Evolutionary conservation across 2,888 invertebrate species (phyloP).

Genomic region (Chesias legatella): DNA sequence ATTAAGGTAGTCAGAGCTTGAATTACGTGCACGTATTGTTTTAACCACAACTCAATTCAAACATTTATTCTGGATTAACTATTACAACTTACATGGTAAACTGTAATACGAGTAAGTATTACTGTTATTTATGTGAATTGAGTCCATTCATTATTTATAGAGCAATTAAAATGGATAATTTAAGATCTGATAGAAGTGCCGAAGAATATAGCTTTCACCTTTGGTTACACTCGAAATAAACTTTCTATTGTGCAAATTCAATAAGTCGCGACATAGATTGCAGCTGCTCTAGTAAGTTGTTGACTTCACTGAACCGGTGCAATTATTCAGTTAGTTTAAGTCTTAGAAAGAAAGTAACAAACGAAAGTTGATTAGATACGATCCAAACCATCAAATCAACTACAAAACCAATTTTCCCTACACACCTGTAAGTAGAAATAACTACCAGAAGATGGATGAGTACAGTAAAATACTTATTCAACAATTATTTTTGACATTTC

Average conservation of each 20-base stretch:
- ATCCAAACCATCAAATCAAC: too few species aligned
- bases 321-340: slow-evolving; percentile 12
- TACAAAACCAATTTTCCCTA: too few species aligned
- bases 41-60: too few species aligned
- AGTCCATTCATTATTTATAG: too few species aligned
- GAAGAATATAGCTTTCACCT: slow-evolving; percentile 47
- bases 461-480: too few species aligned
- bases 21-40: too few species aligned
- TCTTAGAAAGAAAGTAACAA: slow-evolving; percentile 3
- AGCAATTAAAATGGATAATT: not conserved
- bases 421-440: too few species aligned
- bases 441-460: too few species aligned
- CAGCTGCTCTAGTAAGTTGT: slow-evolving; percentile 16
- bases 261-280: slow-evolving; percentile 38
- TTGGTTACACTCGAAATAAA: slow-evolving; percentile 34
- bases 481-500: too few species aligned
- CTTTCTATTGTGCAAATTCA: slow-evolving; percentile 49
- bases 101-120: not conserved
- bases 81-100: too few species aligned
- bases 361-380: slow-evolving; percentile 2
- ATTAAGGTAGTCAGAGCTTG: too few species aligned
- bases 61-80: too few species aligned
- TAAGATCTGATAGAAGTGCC: slow-evolving; percentile 1
- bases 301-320: slow-evolving; percentile 8
- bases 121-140: not conserved